A percentile compares a stretch with the other conserved stretches of the same genome.
These are phyloP conservation scores for Pseudolycoriella hygida DNA, from an alignment of 2,888 invertebrate genomes.

Conservation along the genomic window DNA sequence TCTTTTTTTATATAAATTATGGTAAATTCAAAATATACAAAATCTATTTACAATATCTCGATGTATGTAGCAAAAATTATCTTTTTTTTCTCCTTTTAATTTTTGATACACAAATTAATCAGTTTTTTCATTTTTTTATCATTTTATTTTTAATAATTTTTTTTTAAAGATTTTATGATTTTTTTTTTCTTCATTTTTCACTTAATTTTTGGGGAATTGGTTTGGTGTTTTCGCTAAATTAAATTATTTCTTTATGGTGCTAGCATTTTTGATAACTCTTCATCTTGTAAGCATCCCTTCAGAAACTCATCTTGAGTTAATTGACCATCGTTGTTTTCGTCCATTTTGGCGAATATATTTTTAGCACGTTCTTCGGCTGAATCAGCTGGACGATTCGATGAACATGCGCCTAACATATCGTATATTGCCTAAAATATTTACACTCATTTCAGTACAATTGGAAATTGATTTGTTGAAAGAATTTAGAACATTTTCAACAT, in stretches of 20 bases:
- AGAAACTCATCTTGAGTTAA: slow-evolving; percentile 96
- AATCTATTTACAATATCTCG: neutral
- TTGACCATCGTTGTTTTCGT: slow-evolving; percentile 97
- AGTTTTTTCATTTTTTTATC: neutral
- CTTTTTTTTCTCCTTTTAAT: neutral
- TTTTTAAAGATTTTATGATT: neutral
- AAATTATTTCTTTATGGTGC: slow-evolving; percentile 51
- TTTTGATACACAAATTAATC: neutral
- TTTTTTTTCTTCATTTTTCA: neutral
- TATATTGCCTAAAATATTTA: slow-evolving; percentile 79
- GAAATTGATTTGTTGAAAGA: too few species aligned
- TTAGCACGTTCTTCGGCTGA: slow-evolving; percentile 95
- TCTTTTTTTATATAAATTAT: too few species aligned
- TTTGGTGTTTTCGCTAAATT: neutral
- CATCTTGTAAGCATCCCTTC: slow-evolving; percentile 92
- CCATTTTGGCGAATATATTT: slow-evolving; percentile 99
- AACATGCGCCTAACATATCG: slow-evolving; percentile 97
- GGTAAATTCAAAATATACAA: neutral
- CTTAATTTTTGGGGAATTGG: slow-evolving; percentile 8
- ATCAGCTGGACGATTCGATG: slow-evolving; percentile 85
- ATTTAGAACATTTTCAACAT: too few species aligned
- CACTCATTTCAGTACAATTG: neutral
- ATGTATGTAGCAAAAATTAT: neutral
- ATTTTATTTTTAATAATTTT: slow-evolving; percentile 6
- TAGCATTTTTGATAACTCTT: slow-evolving; percentile 86